Evolutionary conservation across 2,888 invertebrate species (phyloP).

Genomic region (Clunio marinus): DNA sequence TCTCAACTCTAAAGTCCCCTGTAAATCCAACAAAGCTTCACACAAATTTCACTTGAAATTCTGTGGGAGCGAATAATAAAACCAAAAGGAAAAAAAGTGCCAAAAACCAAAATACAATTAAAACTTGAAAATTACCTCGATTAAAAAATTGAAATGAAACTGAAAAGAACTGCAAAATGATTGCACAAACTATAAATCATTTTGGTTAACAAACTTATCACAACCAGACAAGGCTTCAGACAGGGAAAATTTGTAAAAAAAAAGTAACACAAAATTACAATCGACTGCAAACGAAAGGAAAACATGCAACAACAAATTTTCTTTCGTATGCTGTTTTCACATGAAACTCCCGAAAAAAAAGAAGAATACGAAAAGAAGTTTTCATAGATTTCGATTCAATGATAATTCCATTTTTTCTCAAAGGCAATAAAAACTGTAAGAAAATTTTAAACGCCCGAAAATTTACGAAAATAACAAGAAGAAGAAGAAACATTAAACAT

Average conservation of each 20-base stretch:
- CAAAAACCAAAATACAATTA: not conserved
- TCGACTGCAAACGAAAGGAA: conserved; percentile 27
- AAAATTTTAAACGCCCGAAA: conserved; percentile 17
- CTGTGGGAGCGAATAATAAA: not conserved
- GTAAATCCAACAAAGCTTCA: not conserved
- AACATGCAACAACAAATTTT: conserved; percentile 35
- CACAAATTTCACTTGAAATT: not conserved
- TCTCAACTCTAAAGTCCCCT: not conserved
- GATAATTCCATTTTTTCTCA: conserved; percentile 26
- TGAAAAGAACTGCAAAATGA: conserved; percentile 10
- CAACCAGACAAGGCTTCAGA: conserved; percentile 25
- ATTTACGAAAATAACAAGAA: not conserved
- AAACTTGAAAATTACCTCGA: conserved; percentile 19
- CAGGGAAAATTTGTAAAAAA: not conserved
- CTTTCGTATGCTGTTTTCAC: conserved; percentile 35
- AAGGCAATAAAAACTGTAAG: conserved; percentile 24
- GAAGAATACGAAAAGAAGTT: not conserved
- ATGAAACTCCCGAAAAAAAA: conserved; percentile 18
- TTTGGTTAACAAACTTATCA: conserved; percentile 33
- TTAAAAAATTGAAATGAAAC: conserved; percentile 24
- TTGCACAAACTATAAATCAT: conserved; percentile 34
- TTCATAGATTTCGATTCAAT: conserved; percentile 36
- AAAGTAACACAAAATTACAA: conserved; percentile 30
- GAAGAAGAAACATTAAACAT: conserved; percentile 9
- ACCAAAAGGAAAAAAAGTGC: no score